Evolutionary conservation across 2,797 vertebrate genomes (phyloP).

Genomic region (Pagetopsis macropterus): DNA sequence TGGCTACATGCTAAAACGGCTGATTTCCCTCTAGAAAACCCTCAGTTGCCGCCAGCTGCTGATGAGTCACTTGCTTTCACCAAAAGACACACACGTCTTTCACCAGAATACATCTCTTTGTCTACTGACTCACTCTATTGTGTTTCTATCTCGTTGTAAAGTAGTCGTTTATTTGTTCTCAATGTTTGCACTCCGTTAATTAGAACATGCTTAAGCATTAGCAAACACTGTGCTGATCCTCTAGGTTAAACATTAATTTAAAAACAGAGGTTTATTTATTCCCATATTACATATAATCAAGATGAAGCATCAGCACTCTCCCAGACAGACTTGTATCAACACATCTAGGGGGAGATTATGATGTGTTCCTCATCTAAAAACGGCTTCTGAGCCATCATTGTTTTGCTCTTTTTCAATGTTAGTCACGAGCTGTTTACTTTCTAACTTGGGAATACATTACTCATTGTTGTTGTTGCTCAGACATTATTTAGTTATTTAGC

Average conservation of each 20-base stretch:
- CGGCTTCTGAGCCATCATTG: too few relatives aligned
- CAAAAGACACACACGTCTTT: constrained; percentile 57
- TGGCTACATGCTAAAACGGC: constrained; percentile 74
- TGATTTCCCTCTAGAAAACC: constrained; percentile 80
- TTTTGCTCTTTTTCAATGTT: not conserved
- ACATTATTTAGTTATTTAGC: constrained; percentile 12
- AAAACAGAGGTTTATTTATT: constrained; percentile 12
- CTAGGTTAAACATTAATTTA: not conserved
- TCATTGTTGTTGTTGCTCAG: constrained; percentile 13
- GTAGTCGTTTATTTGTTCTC: constrained; percentile 23
- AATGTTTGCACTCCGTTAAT: constrained; percentile 40
- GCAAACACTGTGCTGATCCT: not conserved
- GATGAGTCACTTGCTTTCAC: constrained; percentile 60
- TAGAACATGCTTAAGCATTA: constrained; percentile 20
- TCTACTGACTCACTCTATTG: constrained; percentile 19
- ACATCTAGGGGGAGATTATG: not conserved
- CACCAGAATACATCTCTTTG: constrained; percentile 44
- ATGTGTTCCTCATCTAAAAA: not conserved
- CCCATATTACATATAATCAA: constrained; percentile 18
- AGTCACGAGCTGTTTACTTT: not conserved
- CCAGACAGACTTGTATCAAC: not conserved
- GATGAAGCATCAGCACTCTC: not conserved
- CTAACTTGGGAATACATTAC: not conserved
- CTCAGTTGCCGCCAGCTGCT: constrained; percentile 73
- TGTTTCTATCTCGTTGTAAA: constrained; percentile 7